phyloP scores from a whole-genome alignment of 2,113 vertebrate species.

The Prionailurus bengalensis region DNA sequence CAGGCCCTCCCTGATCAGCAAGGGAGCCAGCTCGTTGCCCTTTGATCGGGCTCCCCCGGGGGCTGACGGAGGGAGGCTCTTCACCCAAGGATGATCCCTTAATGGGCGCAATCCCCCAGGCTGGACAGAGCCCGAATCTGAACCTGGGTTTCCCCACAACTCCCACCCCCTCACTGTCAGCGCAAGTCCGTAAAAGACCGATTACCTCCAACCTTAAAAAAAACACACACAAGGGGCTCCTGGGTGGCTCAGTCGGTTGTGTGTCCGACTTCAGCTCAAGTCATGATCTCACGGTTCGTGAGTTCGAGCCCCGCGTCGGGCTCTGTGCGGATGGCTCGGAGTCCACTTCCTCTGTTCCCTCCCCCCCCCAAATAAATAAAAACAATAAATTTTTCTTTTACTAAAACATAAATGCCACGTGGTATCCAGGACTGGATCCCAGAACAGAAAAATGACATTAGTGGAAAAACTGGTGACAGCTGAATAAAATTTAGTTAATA shows the following conservation, averaged over 20 bases:
- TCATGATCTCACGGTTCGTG: too few species aligned
- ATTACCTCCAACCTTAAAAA: neutral
- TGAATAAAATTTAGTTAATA: neutral
- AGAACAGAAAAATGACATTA: neutral
- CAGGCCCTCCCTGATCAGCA: neutral
- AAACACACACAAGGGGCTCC: too few species aligned
- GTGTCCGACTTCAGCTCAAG: too few species aligned
- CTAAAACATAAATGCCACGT: neutral
- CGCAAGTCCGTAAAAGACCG: rapidly evolving
- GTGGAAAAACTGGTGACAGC: neutral
- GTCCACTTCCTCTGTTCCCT: too few species aligned
- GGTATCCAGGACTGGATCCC: neutral
- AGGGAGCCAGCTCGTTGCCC: too few species aligned
- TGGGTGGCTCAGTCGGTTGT: too few species aligned
- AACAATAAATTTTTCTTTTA: too few species aligned
- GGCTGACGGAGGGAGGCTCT: neutral
- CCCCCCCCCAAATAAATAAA: too few species aligned
- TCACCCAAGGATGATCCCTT: neutral
- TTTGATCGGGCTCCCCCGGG: neutral
- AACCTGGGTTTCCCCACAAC: neutral
- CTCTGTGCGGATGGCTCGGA: too few species aligned
- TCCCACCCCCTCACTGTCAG: neutral
- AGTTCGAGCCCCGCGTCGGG: too few species aligned
- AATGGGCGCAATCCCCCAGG: neutral
- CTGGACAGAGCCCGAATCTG: neutral